Conservation (phyloP, 2,888 invertebrate genomes). For the Ophion costatus region DNA sequence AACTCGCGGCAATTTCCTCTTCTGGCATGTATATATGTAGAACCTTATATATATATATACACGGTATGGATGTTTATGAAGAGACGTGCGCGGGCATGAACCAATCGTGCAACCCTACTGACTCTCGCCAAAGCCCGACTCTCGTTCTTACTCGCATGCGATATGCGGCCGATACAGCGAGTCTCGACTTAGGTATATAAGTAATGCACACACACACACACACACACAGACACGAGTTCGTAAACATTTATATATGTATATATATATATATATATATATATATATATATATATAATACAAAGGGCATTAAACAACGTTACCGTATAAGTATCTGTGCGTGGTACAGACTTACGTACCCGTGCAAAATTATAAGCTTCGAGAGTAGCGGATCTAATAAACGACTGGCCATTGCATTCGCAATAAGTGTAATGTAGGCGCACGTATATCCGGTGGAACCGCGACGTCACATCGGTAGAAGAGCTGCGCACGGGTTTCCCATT, state of each 20-base stretch:
- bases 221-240: neutral
- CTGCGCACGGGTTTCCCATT: slow-evolving; percentile 11
- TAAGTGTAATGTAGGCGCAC: slow-evolving; percentile 77
- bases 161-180: slow-evolving; percentile 46
- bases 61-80: slow-evolving; percentile 17
- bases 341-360: slow-evolving; percentile 32
- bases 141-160: slow-evolving; percentile 63
- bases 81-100: slow-evolving; percentile 40
- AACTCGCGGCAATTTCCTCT: slow-evolving; percentile 38
- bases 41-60: neutral
- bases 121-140: slow-evolving; percentile 32
- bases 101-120: slow-evolving; percentile 64
- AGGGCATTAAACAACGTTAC: slow-evolving; percentile 33
- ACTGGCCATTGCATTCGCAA: slow-evolving; percentile 74
- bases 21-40: neutral
- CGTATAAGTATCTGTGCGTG: slow-evolving; percentile 15
- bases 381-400: slow-evolving; percentile 81
- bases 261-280: too few relatives aligned
- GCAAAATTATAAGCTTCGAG: slow-evolving; percentile 68
- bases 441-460: slow-evolving; percentile 79
- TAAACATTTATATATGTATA: slow-evolving; percentile 4
- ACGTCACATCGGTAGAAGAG: slow-evolving; percentile 39
- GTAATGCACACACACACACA: slow-evolving; percentile 10
- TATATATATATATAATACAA: neutral
- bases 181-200: slow-evolving; percentile 12